Evolutionary conservation across 2,888 invertebrate species (phyloP), one percentile per base, ranked within the genome.

Genomic region (Tridacna crocea): DNA sequence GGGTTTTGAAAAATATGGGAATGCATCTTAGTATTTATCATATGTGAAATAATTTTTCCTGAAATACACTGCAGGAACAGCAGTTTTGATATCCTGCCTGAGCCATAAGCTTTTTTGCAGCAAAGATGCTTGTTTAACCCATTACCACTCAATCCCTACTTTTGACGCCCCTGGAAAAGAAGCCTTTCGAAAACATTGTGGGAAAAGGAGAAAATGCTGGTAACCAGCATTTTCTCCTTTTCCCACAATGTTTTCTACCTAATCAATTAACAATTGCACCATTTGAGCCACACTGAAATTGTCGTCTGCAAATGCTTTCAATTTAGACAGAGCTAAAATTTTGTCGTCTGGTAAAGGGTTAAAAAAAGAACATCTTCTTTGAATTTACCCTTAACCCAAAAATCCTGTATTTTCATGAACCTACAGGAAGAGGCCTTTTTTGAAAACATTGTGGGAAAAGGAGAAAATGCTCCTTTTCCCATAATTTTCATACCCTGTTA

Each of bases 181-280:
- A 55, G 55, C 19, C 36, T 36, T 55, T 55, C 10, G 55, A n/a
- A 55, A 55, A 55, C 55, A 55, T 55, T n/a, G 55, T 3, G n/a
- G 55, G 19, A 55, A 55, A 55, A 19, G 55, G n/a, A n/a, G 55
- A 55, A 17, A n/a, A 55, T 55, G 55, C 55, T 55, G 55, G n/a
- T 55, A 55, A 55, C n/a, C 55, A 55, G 17, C 55, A 55, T 55
- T 55, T 55, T n/a, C 55, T 55, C 55, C 55, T 55, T 55, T 55
- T 55, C 19, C n/a, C 55, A 19, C 55, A 55, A n/a, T 55, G n/a
- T 55, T 17, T 55, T 55, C 55, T 55, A n/a, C 55, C 19, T 10
- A 6, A 19, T 55, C 55, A 19, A n/a, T 6, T 2, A n/a, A 1
- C 2, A 6, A 55, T n/a, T 19, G 2, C 55, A 55, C 10, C 55